phyloP scores from a whole-genome alignment of 2,888 invertebrate species.

The Andrena marginata region DNA sequence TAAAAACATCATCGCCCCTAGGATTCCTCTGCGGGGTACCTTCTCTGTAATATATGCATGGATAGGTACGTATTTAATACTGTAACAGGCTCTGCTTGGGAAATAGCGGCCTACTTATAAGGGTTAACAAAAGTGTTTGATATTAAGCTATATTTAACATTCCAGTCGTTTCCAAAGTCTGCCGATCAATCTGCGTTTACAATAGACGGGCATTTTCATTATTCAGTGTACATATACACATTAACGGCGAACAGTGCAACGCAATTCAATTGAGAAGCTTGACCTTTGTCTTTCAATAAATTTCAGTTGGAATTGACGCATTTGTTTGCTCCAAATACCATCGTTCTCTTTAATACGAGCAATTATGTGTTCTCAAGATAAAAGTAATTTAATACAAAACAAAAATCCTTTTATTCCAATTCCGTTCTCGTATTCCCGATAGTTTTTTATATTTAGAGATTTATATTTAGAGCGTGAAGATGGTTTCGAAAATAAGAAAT shows the following conservation, averaged over 20 bases:
- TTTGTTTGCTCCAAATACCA: slow-evolving; percentile 19
- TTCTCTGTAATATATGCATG: slow-evolving; percentile 80
- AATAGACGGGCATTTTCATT: neutral
- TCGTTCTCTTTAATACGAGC: neutral
- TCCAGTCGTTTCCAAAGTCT: too few species aligned
- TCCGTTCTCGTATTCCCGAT: too few species aligned
- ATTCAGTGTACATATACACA: neutral
- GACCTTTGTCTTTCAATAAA: slow-evolving; percentile 56
- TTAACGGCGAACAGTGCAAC: neutral
- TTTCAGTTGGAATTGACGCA: slow-evolving; percentile 24
- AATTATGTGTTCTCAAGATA: neutral
- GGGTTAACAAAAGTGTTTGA: neutral
- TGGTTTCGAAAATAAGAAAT: too few species aligned
- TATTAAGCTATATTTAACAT: too few species aligned
- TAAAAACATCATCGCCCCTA: slow-evolving; percentile 90
- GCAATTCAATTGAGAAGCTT: slow-evolving; percentile 9
- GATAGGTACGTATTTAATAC: neutral
- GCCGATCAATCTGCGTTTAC: neutral
- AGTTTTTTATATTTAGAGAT: too few species aligned
- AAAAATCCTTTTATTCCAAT: too few species aligned
- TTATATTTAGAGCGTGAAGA: too few species aligned
- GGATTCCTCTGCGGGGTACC: slow-evolving; percentile 86
- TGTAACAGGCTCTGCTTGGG: neutral
- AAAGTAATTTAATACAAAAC: neutral
- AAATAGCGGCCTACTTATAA: neutral